Evolutionary conservation across 2,113 vertebrate species (phyloP).

Genomic region (Pardalotus punctatus): DNA sequence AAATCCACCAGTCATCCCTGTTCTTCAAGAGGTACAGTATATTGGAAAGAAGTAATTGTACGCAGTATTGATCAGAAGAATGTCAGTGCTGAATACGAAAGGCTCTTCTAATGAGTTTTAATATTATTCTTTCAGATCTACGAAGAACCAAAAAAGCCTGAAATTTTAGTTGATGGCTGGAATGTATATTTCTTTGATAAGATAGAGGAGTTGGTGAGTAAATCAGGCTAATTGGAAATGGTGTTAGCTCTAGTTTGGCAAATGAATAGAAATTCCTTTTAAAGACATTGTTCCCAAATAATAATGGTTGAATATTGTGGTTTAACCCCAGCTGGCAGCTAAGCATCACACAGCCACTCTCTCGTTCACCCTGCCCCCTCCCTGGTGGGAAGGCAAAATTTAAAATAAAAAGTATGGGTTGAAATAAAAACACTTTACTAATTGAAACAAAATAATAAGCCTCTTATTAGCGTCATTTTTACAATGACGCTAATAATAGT

Average conservation of each 20-base stretch:
- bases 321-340: neutral
- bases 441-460: neutral
- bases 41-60: neutral
- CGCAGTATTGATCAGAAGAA: neutral
- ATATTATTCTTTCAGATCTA: conserved; percentile 81
- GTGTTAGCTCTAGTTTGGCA: neutral
- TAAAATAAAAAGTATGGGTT: neutral
- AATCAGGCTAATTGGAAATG: neutral
- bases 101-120: conserved; percentile 21
- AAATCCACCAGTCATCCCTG: conserved; percentile 88
- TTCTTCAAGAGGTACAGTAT: conserved; percentile 89
- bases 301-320: neutral
- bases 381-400: neutral
- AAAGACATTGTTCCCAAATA: neutral
- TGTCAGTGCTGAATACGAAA: neutral
- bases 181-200: conserved; percentile 92
- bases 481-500: neutral
- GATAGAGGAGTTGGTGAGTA: conserved; percentile 82
- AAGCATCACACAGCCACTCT: too few species aligned
- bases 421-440: neutral
- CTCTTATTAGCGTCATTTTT: neutral
- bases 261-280: neutral
- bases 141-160: conserved; percentile 83
- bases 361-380: fast-evolving
- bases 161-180: conserved; percentile 90